A percentile compares a stretch with the other conserved stretches of the same genome.
Conservation (phyloP, 1,140 invertebrate species). For the Scaptomyza montana region DNA sequence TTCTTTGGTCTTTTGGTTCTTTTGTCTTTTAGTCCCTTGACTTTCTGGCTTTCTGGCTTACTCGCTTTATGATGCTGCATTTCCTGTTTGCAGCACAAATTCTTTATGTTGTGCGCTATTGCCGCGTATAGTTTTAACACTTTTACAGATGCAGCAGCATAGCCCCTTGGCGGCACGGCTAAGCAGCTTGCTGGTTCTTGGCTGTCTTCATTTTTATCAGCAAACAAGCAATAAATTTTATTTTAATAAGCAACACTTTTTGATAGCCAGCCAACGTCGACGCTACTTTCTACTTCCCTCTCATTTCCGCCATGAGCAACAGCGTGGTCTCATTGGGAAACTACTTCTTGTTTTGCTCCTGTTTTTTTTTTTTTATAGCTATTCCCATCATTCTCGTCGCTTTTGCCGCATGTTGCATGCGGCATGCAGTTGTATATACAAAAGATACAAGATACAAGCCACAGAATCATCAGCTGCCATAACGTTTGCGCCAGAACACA, state of each 20-base stretch:
- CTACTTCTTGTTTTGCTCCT: not conserved
- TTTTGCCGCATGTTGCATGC: conserved; percentile 40
- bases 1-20: too few species aligned
- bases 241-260: conserved; percentile 80
- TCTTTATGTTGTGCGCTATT: conserved; percentile 45
- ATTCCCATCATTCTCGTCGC: not conserved
- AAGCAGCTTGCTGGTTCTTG: conserved; percentile 16
- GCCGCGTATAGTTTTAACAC: conserved; percentile 76
- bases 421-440: conserved; percentile 66
- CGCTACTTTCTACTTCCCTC: not conserved
- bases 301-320: not conserved
- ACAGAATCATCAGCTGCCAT: conserved; percentile 61
- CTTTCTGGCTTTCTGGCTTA: not conserved
- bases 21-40: not conserved
- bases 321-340: conserved; percentile 15
- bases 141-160: conserved; percentile 45
- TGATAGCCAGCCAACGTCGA: conserved; percentile 54
- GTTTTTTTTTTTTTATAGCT: not conserved
- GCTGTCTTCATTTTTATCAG: conserved; percentile 77
- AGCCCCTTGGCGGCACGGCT: conserved; percentile 3
- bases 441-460: conserved; percentile 55
- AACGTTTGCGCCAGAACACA: conserved; percentile 46
- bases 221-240: conserved; percentile 80
- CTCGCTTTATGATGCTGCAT: conserved; percentile 39
- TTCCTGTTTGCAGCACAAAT: conserved; percentile 44